Evolutionary conservation across 2,797 vertebrate species (phyloP).

Genomic region (Epinephelus awoara): DNA sequence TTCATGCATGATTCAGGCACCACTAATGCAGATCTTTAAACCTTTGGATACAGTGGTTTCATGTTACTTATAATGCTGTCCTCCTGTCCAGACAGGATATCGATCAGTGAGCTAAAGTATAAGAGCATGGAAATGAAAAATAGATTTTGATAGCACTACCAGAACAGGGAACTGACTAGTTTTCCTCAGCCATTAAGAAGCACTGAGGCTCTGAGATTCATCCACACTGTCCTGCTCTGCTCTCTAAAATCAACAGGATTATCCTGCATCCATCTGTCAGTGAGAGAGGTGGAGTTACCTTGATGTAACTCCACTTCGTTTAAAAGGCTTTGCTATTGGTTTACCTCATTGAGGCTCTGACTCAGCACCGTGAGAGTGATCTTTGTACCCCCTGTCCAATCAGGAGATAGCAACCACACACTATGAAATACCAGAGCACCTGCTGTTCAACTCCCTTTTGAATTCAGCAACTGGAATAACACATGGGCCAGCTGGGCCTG

Average conservation of each 20-base stretch:
- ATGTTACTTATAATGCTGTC: constrained; percentile 52
- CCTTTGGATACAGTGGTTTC: constrained; percentile 42
- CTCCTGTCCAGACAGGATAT: constrained; percentile 52
- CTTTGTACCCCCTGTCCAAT: background rate
- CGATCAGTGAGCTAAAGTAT: constrained; percentile 51
- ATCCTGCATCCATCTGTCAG: constrained; percentile 64
- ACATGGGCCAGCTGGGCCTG: background rate
- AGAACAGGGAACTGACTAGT: constrained; percentile 14
- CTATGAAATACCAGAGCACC: background rate
- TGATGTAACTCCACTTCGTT: constrained; percentile 5
- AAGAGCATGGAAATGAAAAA: constrained; percentile 53
- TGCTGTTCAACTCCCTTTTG: background rate
- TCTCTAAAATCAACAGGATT: constrained; percentile 61
- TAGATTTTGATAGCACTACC: constrained; percentile 42
- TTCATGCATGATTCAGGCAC: constrained; percentile 17
- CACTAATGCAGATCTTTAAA: constrained; percentile 6
- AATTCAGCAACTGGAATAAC: background rate
- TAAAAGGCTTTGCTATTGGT: background rate
- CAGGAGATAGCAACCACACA: background rate
- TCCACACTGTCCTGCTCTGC: constrained; percentile 29
- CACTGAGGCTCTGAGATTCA: constrained; percentile 19
- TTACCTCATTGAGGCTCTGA: background rate
- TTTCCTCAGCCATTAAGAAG: constrained; percentile 19
- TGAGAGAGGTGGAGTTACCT: constrained; percentile 4
- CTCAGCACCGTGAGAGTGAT: background rate